These are phyloP conservation scores for Orestias chungarensis DNA, from an alignment of 2,797 vertebrate genomes.

Conservation along the genomic window DNA sequence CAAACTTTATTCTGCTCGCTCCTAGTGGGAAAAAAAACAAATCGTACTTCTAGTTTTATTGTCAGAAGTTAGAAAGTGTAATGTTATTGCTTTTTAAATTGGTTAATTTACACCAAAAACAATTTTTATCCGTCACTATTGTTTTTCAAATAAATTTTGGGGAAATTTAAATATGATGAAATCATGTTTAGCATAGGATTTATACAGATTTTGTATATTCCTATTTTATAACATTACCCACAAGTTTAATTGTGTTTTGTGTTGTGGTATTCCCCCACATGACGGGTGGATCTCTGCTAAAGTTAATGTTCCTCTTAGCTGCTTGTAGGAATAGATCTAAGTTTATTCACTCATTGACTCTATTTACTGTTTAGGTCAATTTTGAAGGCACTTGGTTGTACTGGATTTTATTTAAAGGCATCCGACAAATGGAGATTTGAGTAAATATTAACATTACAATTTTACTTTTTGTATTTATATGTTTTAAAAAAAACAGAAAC, in stretches of 20 bases:
- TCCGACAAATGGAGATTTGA: not conserved
- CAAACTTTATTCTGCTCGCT: slow-evolving; percentile 9
- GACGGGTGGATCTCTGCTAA: too few species aligned
- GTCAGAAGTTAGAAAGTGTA: not conserved
- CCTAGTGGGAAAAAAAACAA: not conserved
- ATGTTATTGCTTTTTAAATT: not conserved
- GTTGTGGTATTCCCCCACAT: not conserved
- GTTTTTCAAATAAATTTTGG: not conserved
- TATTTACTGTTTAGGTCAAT: not conserved
- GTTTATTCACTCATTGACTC: not conserved
- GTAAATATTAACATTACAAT: not conserved
- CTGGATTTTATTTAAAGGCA: not conserved
- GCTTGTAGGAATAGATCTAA: too few species aligned
- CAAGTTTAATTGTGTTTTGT: not conserved
- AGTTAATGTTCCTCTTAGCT: not conserved
- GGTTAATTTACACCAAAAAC: not conserved
- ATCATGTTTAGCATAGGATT: too few species aligned
- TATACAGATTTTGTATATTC: not conserved
- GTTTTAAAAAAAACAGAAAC: not conserved
- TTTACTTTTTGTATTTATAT: not conserved
- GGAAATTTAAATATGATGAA: not conserved
- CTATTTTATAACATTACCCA: not conserved
- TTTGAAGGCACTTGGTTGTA: not conserved
- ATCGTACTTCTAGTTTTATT: slow-evolving; percentile 10
- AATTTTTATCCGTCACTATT: not conserved